Percentiles rank a stretch among this genome's conserved stretches.
phyloP scores from a whole-genome alignment of 92 coral and sea anemone species.

The Galaxea fascicularis region DNA sequence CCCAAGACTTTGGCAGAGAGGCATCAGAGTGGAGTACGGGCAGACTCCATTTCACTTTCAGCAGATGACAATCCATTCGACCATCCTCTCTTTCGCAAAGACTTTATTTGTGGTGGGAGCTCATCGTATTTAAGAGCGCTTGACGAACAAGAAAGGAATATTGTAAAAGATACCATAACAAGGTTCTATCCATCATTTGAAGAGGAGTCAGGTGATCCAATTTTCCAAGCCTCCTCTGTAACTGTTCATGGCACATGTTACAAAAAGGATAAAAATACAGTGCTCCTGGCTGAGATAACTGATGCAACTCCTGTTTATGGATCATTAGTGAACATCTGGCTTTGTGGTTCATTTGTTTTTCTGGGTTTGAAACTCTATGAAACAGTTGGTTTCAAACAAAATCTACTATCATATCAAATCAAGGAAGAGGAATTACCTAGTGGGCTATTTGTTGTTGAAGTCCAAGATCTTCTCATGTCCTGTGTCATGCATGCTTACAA shows the following conservation, averaged over 20 bases:
- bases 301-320: not conserved
- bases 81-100: not conserved
- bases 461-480: not conserved
- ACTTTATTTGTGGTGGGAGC: not conserved
- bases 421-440: not conserved
- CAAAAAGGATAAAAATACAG: not conserved
- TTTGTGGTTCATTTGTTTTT: conserved; percentile 4
- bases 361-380: conserved; percentile 25
- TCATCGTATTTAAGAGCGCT: not conserved
- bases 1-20: not conserved
- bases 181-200: conserved; percentile 10
- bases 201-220: conserved; percentile 1
- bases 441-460: conserved; percentile 3
- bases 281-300: not conserved
- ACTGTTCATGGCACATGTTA: conserved; percentile 13
- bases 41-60: conserved; percentile 5
- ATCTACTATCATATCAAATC: not conserved
- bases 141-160: too few species aligned
- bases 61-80: not conserved
- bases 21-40: conserved; percentile 7
- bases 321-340: not conserved
- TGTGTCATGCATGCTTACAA: conserved; percentile 1
- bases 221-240: not conserved
- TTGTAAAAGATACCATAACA: not conserved
- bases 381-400: not conserved